Evolutionary conservation across 1,140 invertebrate genomes (phyloP).

Genomic region (Bombus superbus): DNA sequence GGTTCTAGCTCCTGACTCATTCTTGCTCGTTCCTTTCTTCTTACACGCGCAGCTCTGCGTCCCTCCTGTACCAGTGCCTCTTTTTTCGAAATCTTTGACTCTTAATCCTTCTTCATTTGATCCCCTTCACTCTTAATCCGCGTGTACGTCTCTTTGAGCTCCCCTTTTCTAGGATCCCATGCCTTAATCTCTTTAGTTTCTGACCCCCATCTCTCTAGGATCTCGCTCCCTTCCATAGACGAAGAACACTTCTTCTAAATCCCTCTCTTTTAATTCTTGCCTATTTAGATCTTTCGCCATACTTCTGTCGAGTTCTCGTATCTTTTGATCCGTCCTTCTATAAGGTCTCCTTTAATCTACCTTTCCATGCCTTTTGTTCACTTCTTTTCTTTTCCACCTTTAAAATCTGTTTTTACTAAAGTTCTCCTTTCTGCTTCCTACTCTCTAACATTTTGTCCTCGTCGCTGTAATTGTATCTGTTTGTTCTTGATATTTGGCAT

Average conservation of each 20-base stretch:
- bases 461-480: accelerated
- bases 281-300: slow-evolving; percentile 18
- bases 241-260: slow-evolving; percentile 31
- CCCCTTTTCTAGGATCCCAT: slow-evolving; percentile 29
- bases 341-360: not conserved
- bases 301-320: not conserved
- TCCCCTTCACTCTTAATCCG: slow-evolving; percentile 30
- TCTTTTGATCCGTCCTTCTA: slow-evolving; percentile 9
- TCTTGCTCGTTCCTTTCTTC: not conserved
- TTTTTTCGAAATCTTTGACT: slow-evolving; percentile 11
- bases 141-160: slow-evolving; percentile 19
- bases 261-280: slow-evolving; percentile 33
- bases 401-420: not conserved
- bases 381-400: not conserved
- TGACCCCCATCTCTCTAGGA: slow-evolving; percentile 7
- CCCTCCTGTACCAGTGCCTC: not conserved
- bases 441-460: not conserved
- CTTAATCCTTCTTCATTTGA: slow-evolving; percentile 44
- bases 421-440: not conserved
- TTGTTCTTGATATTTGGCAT: not conserved
- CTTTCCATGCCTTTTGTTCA: not conserved
- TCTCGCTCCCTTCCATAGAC: not conserved
- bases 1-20: not conserved
- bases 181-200: slow-evolving; percentile 34
- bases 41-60: not conserved